Conservation (phyloP, 2,888 invertebrate genomes). For the Doris montereyensis region DNA sequence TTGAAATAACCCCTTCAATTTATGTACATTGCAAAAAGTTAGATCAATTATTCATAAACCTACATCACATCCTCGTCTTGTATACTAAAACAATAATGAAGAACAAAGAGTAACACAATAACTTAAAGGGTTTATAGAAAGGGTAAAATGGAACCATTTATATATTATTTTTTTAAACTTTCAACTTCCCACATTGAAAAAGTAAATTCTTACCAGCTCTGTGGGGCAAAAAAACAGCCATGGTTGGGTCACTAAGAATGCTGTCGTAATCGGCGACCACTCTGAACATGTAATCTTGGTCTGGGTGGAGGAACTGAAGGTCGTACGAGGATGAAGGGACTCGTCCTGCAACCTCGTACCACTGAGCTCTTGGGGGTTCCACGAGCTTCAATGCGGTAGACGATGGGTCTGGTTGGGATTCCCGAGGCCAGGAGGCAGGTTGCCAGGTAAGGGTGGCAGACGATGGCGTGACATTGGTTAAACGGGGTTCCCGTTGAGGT, state of each 20-base stretch:
- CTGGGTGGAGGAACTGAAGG: slow-evolving; percentile 59
- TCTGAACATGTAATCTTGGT: slow-evolving; percentile 92
- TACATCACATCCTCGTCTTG: too few relatives aligned
- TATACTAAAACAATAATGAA: too few relatives aligned
- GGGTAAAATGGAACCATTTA: too few relatives aligned
- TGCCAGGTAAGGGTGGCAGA: slow-evolving; percentile 94
- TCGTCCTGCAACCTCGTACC: slow-evolving; percentile 62
- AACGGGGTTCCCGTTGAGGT: slow-evolving; percentile 84
- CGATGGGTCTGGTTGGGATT: slow-evolving; percentile 81
- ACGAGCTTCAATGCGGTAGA: slow-evolving; percentile 94
- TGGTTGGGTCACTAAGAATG: slow-evolving; percentile 96
- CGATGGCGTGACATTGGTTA: slow-evolving; percentile 93
- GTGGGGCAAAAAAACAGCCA: slow-evolving; percentile 73
- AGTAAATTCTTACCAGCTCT: slow-evolving; percentile 56
- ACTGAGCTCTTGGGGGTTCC: slow-evolving; percentile 71
- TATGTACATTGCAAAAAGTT: too few relatives aligned
- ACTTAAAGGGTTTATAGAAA: too few relatives aligned
- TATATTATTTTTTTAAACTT: too few relatives aligned
- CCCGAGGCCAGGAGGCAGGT: slow-evolving; percentile 88
- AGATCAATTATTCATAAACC: too few relatives aligned
- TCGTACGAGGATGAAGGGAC: slow-evolving; percentile 53
- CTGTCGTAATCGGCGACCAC: slow-evolving; percentile 96
- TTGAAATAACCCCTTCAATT: too few relatives aligned
- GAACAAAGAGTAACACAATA: too few relatives aligned
- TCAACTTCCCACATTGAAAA: too few relatives aligned